Base-by-base conservation (phyloP, 1,140 invertebrate genomes). In the Euura lappo region DNA sequence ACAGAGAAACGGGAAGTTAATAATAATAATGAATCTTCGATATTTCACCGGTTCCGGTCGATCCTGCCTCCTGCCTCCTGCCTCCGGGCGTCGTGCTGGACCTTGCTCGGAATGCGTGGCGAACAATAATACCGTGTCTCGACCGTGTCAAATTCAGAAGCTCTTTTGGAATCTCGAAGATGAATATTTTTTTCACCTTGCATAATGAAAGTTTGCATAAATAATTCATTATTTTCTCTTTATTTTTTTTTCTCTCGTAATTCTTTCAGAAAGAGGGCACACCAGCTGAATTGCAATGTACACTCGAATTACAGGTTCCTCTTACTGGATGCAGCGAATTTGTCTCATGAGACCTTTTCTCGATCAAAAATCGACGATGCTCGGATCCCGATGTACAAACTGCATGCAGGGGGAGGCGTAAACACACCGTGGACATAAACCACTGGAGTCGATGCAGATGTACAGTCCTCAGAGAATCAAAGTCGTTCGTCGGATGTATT, bases 371-470 rank as follows among this genome's bases (percentile, higher is more conserved):
- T 71, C 72, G 68, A 70, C 69, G 70, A 70, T 69, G 51, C 72
- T 65, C 77, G 65, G 28, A 28, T 28, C 28, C 28, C 28, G 69
- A 76, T 69, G 74, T 64, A 73, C 66, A 72, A 77, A 72, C 72
- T 77, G 77, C 74, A 80, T 78, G 77, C 76, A 68, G 72, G 74
- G 75, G 7, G 11, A 80, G 79, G 79, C 79, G 79, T 80, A 80
- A 80, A 80, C 77, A 79, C 68, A 74, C 74, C 72, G 75, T 71
- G 74, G 73, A 73, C 77, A 79, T 78, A 77, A 80, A 80, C 79
- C 77, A 80, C 79, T 77, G 76, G 77, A 77, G 74, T 69, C 69
- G 79, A 77, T 4, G 67, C 72, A 28, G 70, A 75, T 71, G 79
- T 76, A 80, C 73, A 74, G 76, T 74, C 47, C 2, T n/a, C 28